Evolutionary conservation across 1,140 invertebrate genomes (phyloP), one percentile per base, ranked within the genome.

Genomic region (Hydropsyche tenuis): DNA sequence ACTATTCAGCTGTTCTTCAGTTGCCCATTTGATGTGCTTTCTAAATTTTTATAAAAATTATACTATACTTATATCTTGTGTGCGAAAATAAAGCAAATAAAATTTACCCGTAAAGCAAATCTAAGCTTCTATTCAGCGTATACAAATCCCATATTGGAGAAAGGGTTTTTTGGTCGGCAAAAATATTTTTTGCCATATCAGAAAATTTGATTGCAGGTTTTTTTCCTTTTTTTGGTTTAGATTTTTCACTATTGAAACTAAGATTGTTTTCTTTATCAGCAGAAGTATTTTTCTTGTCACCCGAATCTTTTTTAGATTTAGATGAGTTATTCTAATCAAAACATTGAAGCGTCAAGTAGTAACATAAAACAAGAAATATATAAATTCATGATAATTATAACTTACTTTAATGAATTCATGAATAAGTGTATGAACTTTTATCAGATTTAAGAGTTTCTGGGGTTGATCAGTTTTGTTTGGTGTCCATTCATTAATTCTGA

Each of bases 41-140:
- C 83, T 86, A 69, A 64, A 80, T 80, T 45, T 53, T 73, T 78
- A 69, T 66, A 22, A 73, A 72, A 51, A 56, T 37, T 37, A 9
- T 4, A 4, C 9, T 37, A 9, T 37, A 37, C 3, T 4, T 37
- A 37, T 37, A 37, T n/a, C n/a, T n/a, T n/a, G 30, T 4, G 30
- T 37, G 3, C 9, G 30, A 37, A 37, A 37, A 37, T 3, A 37
- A 37, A 9, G 9, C 9, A 37, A 37, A 9, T 37, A 4, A 5
- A n/a, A 82, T 81, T 80, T 77, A 87, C 85, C 82, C 78, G 68
- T 85, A 84, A 48, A 88, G 78, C 0, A 87, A 73, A 14, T 79
- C 77, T 12, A 88, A 73, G 60, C 81, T 80, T 79, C 84, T 86
- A 16, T 77, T 62, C 1, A 86, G 71, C 0, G 79, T 80, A 14